phyloP scores from a whole-genome alignment of 2,888 invertebrate genomes.

The Caenorhabditis angaria region DNA sequence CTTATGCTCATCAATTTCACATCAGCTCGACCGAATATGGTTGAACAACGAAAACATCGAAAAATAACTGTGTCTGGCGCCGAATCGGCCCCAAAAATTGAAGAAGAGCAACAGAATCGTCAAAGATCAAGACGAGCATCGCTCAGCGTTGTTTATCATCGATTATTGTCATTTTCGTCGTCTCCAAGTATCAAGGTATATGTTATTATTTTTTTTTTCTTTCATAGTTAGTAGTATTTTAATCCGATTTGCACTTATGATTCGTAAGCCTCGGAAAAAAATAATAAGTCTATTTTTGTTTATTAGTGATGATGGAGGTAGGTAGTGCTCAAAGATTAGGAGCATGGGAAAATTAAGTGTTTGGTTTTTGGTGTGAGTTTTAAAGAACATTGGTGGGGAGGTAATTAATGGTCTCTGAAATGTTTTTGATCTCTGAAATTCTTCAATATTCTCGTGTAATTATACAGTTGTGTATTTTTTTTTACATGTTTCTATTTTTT shows the following conservation, averaged over 20 bases:
- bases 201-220: not conserved
- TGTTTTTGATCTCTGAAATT: no score
- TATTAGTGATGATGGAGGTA: no score
- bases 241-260: not conserved
- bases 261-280: not conserved
- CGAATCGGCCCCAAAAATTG: not conserved
- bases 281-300: no score
- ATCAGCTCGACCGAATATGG: not conserved
- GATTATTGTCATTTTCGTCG: slow-evolving; percentile 36
- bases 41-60: slow-evolving; percentile 3
- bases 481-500: no score
- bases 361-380: no score
- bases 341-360: no score
- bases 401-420: no score
- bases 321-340: no score
- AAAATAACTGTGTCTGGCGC: not conserved
- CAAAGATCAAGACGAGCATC: slow-evolving; percentile 24
- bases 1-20: no score
- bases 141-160: slow-evolving; percentile 42
- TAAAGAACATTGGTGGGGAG: no score
- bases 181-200: slow-evolving; percentile 37
- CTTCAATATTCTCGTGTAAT: no score
- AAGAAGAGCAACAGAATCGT: not conserved
- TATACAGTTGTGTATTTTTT: no score
- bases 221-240: not conserved